Evolutionary conservation across 53 echinoderm and acorn worm genomes (phyloP), one percentile per base, ranked within the genome.

Genomic region (Patiria pectinifera): DNA sequence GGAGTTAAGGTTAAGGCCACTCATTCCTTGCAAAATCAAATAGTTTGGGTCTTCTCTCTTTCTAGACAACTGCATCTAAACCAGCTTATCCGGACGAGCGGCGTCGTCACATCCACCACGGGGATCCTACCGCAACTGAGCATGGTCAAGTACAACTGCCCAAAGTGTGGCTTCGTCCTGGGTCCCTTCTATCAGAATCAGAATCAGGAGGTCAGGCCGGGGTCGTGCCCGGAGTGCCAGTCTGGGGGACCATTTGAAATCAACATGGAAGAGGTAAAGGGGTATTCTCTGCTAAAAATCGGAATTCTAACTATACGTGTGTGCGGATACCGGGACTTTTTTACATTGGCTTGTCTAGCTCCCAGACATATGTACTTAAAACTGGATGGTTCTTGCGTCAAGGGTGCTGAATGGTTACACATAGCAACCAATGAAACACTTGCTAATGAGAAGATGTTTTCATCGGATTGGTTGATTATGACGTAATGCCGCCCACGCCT

Each of bases 81-180:
- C 85, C 99, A 99, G 87, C 87, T 99, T 59, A 97, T 99, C 74
- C 86, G 99, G 63, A 99, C 99, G 15, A 99, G 95, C 63, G 99
- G 99, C n/a, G 99, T 99, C 4, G 97, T 97, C n/a, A 99, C 97
- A 49, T 93, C 94, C 62, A 85, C 96, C 11, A 99, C 97, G 19
- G 97, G 99, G 26, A 97, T 97, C 92, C 93, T 99, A 44, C 99
- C 97, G 4, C 99, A 99, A 92, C 96, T 99, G 15, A 99, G 91
- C 89, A 99, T 99, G 99, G 97, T 99, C 95, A 99, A 99, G 85
- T 99, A 99, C 76, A 95, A 99, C 94, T 99, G 99, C 83, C 95
- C 95, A 25, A 99, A 99, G 83, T 99, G 99, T 91, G 96, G 96
- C 78, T 99, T 99, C 77, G 96, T 99, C 23, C 93, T 99, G 21